Conservation (phyloP, 2,888 invertebrate genomes). For the Trachelus iudaicus region DNA sequence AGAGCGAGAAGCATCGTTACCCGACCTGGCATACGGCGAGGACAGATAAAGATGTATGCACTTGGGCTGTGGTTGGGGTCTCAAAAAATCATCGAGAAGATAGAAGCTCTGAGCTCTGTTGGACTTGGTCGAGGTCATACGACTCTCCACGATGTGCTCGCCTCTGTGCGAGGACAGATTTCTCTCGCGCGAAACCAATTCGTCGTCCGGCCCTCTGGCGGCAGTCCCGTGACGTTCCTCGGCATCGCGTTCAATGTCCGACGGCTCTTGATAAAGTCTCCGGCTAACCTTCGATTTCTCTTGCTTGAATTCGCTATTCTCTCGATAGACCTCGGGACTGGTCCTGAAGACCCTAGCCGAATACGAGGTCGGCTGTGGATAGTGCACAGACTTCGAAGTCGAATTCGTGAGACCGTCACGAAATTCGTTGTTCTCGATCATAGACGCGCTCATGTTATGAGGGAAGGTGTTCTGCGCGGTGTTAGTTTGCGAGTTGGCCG, state of each 20-base stretch:
- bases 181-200: not conserved
- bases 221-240: conserved; percentile 21
- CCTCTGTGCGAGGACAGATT: not conserved
- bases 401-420: conserved; percentile 12
- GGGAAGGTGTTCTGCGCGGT: conserved; percentile 47
- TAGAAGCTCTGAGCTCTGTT: conserved; percentile 67
- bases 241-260: conserved; percentile 26
- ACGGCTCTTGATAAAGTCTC: conserved; percentile 50
- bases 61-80: conserved; percentile 56
- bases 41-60: conserved; percentile 60
- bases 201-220: conserved; percentile 30
- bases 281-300: conserved; percentile 50
- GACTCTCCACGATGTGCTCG: no score
- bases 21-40: conserved; percentile 47
- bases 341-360: conserved; percentile 49
- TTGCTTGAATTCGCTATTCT: conserved; percentile 47
- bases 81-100: conserved; percentile 66
- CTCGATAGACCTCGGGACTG: conserved; percentile 40
- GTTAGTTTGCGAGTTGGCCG: conserved; percentile 40
- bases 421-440: conserved; percentile 43
- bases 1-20: conserved; percentile 19
- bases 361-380: conserved; percentile 45
- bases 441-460: conserved; percentile 55
- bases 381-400: conserved; percentile 23
- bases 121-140: conserved; percentile 49